Evolutionary conservation across 2,113 vertebrate genomes (phyloP).

Genomic region (Asarcornis scutulata): DNA sequence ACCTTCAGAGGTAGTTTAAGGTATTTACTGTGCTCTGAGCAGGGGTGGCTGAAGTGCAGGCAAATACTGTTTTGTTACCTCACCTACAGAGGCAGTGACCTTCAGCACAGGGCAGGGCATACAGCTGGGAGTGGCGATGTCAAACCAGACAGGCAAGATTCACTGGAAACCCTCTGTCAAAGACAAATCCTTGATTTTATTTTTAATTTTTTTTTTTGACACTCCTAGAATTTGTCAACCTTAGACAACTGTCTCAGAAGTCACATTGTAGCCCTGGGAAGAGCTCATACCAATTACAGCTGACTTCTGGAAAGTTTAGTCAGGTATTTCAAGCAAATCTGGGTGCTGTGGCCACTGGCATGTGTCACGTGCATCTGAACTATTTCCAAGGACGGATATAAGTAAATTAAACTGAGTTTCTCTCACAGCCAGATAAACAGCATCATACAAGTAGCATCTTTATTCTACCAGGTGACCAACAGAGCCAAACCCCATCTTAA

Average conservation of each 20-base stretch:
- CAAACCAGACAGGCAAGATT: slow-evolving; percentile 53
- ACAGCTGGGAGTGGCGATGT: background rate
- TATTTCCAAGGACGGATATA: background rate
- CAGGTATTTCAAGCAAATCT: background rate
- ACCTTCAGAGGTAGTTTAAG: background rate
- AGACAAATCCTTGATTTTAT: background rate
- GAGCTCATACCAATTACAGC: background rate
- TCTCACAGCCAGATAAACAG: background rate
- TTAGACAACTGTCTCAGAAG: background rate
- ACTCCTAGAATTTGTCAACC: background rate
- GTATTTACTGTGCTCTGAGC: background rate
- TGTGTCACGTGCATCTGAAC: background rate
- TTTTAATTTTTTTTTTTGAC: background rate
- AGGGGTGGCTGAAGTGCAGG: background rate
- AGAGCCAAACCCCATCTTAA: background rate
- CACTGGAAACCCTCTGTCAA: slow-evolving; percentile 18
- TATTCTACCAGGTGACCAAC: background rate
- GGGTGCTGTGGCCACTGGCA: background rate
- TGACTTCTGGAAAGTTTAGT: background rate
- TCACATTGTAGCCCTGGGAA: background rate
- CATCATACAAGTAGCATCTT: background rate
- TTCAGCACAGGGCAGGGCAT: slow-evolving; percentile 4
- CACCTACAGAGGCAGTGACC: background rate
- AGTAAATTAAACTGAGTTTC: background rate
- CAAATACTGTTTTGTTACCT: background rate